Evolutionary conservation across 2,113 vertebrate species (phyloP), one percentile per base, ranked within the genome.

Genomic region (Osmerus eperlanus): DNA sequence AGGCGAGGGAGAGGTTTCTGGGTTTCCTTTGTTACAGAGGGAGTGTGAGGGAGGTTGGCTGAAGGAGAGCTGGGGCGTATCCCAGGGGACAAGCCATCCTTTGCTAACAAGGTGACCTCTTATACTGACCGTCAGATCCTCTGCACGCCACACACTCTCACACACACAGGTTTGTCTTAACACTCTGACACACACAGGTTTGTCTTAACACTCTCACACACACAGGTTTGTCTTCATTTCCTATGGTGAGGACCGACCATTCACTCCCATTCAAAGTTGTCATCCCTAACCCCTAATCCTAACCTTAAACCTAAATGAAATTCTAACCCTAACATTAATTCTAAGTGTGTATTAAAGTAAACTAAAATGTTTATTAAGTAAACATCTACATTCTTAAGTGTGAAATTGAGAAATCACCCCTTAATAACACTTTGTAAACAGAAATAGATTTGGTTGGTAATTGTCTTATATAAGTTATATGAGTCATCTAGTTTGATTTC

Each of bases 11-110:
- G 78, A 74, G 72, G 62, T 70, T 68, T 51, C 73, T 55, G 54
- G 74, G 63, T 76, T 81, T 81, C 70, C 71, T 84, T 84, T 87
- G 82, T 87, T 78, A 47, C 60, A 67, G 67, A 52, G 41, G 11
- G 63, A 9, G 23, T 67, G 32, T 67, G 69, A 73, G 75, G 81
- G 28, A 75, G 76, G 64, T 66, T 63, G 61, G 18, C 14, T 32
- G 77, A 62, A 74, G 23, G 32, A 55, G 61, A 70, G 36, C 75
- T 75, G 61, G 65, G 74, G 70, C 54, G 66, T 12, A 77, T 82
- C 89, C 77, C 72, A 67, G 77, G 82, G 72, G 85, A 83, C 29
- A 3, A 15, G 67, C 65, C 2, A 58, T 76, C 70, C 75, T 79
- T 36, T 77, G 63, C 58, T 76, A 69, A 77, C 68, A 74, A 61